Base-by-base conservation (phyloP, 2,113 vertebrate genomes). In the Myrmophylax atrothorax region DNA sequence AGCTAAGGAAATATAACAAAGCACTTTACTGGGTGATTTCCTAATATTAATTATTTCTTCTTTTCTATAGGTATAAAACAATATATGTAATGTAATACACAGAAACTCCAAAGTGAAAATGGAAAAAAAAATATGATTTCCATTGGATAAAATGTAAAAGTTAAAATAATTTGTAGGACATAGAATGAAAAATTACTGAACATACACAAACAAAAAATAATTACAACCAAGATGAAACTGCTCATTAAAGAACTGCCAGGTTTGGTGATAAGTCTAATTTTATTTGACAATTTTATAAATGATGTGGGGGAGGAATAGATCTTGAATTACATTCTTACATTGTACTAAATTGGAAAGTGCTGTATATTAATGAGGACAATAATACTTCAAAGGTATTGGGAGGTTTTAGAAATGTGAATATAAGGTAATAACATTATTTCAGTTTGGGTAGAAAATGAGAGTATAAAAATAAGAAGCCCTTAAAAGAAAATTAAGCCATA, bases 241-340 rank as follows among this genome's bases (percentile, higher is more conserved):
- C 83, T 97, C 75, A 85, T 94, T 97, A 94, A 92, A 95, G 75
- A 79, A 56, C 92, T 94, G 88, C 82, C 88, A 90, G 85, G 59
- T 93, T 94, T 80, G 72, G 82, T 93, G 92, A 92, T 91, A 95
- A 93, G 88, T 92, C 88, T 97, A 87, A 96, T 97, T 94, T 95
- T 94, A 93, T 94, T 95, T 92, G 94, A 78, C 92, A 93, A 85
- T 95, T 95, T 96, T 79, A 37, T 95, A 95, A 96, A 94, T 96
- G 37, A 87, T 87, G 10, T 83, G 74, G 46, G 35, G 75, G 70
- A 93, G 82, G 83, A 92, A 85, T 62, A 90, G 92, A 90, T 70
- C 72, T 90, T 91, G 76, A 95, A 91, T 96, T 94, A 76, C 66
- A 38, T 76, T 93, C 82, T 90, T 82, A 79, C 26, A 69, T 69